Evolutionary conservation across 1,140 invertebrate species (phyloP), one percentile per base, ranked within the genome.

Genomic region (Sogatella furcifera): DNA sequence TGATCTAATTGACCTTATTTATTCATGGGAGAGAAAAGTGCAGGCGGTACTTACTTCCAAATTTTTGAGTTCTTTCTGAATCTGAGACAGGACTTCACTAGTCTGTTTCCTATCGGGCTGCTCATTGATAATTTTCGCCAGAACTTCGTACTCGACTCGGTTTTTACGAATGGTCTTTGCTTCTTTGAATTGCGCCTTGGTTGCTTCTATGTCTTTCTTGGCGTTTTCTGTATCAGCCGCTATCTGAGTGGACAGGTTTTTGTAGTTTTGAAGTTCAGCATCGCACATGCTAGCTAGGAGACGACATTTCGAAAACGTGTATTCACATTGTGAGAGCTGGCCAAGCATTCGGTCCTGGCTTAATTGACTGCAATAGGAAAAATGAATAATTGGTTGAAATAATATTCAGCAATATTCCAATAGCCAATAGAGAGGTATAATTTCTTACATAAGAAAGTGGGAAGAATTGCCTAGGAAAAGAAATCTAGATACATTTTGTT

Each of bases 41-140:
- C 44, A 21, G 8, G 21, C 42, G 43, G 38, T 22, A 65, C 57
- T 68, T 69, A 81, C 80, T 72, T 83, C 79, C 22, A 86, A 69
- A 57, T 69, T 73, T 42, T 81, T 78, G 28, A 95, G 73, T 70
- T 95, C 90, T 64, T 84, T 82, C 67, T 86, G 84, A 11, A 94
- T 74, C 41, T 81, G 80, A 46, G 82, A 77, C 0, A 95, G 75
- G 66, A 89, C 85, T 62, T 84, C 76, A 63, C 87, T 81, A 1
- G 92, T 95, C 64, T 89, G 84, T 69, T 86, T 84, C 69, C 93
- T 80, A 70, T 95, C 90, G 0, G 94, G 93, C 69, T 96, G 89
- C 67, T 89, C 82, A 64, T 86, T 85, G 63, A 97, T 96, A 3
- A 94, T 82, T 74, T 90, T 89, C 0, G 93, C 92, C 22, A 97